phyloP scores from a whole-genome alignment of 2,888 invertebrate species.

The Xestobium rufovillosum region DNA sequence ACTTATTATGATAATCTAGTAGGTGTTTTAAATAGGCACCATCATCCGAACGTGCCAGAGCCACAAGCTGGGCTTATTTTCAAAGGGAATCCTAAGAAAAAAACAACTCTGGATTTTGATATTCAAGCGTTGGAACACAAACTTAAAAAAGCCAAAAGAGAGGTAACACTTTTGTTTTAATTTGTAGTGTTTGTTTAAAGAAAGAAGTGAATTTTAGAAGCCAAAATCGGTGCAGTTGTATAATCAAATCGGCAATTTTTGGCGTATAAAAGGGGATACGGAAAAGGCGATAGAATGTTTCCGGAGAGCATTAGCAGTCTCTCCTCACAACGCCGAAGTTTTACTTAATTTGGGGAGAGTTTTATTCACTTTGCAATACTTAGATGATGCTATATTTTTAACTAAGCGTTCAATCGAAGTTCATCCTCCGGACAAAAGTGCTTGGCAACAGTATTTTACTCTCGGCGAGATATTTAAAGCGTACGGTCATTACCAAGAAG shows the following conservation, averaged over 20 bases:
- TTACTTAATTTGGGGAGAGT: conserved; percentile 78
- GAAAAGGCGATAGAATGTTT: conserved; percentile 85
- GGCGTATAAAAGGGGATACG: conserved; percentile 84
- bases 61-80: conserved; percentile 75
- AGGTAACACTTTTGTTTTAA: conserved; percentile 43
- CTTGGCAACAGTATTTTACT: conserved; percentile 89
- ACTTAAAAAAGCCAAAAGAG: conserved; percentile 69
- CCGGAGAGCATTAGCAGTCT: conserved; percentile 73
- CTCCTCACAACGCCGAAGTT: conserved; percentile 81
- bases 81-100: conserved; percentile 52
- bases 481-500: conserved; percentile 84
- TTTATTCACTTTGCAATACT: conserved; percentile 75
- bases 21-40: conserved; percentile 74
- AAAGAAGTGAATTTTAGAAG: conserved; percentile 48
- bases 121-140: conserved; percentile 66
- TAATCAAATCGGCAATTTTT: conserved; percentile 88
- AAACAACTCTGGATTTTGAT: conserved; percentile 56
- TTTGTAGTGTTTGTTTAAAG: conserved; percentile 4
- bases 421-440: conserved; percentile 75
- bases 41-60: conserved; percentile 78
- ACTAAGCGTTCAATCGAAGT: conserved; percentile 78
- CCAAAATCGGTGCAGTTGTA: conserved; percentile 77
- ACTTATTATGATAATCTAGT: conserved; percentile 84
- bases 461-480: conserved; percentile 88
- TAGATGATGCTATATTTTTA: conserved; percentile 84